Conservation (phyloP, 2,797 vertebrate genomes). For the Lateolabrax maculatus region DNA sequence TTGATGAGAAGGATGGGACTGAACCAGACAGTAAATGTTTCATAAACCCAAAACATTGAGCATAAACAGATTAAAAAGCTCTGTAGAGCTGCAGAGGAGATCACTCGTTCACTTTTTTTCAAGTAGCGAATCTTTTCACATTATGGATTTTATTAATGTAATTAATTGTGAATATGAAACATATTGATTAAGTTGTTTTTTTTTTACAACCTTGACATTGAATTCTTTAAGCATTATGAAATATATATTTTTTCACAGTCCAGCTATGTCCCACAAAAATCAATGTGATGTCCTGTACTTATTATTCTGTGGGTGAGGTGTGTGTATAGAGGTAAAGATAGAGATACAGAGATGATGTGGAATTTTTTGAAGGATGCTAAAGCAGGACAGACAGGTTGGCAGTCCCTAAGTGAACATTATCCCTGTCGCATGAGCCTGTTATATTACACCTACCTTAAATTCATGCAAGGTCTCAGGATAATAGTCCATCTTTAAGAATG, state of each 20-base stretch:
- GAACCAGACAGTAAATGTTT: no score
- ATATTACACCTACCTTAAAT: conserved; percentile 16
- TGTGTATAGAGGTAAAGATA: conserved; percentile 8
- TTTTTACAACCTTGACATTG: no score
- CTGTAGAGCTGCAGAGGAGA: no score
- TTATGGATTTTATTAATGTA: not conserved
- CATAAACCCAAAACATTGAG: no score
- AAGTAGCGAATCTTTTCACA: not conserved
- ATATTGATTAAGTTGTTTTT: no score
- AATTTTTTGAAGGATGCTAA: not conserved
- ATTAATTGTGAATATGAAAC: no score
- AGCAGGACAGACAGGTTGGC: not conserved
- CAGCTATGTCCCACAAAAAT: not conserved
- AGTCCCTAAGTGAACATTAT: not conserved
- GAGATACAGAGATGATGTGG: not conserved
- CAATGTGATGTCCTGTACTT: not conserved
- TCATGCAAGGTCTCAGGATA: not conserved
- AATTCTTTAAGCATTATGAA: no score
- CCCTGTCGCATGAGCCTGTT: conserved; percentile 4
- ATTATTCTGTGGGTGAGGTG: not conserved
- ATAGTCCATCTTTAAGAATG: conserved; percentile 22
- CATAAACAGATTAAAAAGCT: no score
- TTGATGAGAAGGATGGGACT: no score
- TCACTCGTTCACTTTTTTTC: no score
- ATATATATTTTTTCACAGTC: not conserved